Base-by-base conservation (phyloP, 2,113 vertebrate species). In the Nettapus auritus region DNA sequence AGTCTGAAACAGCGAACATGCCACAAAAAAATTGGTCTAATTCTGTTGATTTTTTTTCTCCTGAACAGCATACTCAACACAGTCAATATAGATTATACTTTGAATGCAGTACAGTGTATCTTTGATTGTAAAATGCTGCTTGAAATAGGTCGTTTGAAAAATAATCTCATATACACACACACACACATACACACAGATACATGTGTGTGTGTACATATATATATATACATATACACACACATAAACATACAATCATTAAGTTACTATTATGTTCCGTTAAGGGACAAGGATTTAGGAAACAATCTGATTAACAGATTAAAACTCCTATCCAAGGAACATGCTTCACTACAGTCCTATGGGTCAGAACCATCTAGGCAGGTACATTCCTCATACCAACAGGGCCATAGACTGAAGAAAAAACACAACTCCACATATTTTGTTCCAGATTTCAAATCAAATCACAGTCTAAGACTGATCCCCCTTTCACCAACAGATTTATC, bases 61-160 rank as follows among this genome's bases (percentile, higher is more conserved):
- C 62, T 66, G 64, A 83, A 90, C 71, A 71, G 38, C n/a, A 57
- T 38, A 87, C 22, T 82, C 33, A 92, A 57, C 34, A 78, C 38
- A 63, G 56, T 69, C 68, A 78, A 91, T 89, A 73, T 62, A 95
- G n/a, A 73, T 93, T 62, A 26, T n/a, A 14, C 77, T 84, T 70
- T 66, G 63, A 96, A 75, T 89, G 70, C 57, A 91, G 88, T 95
- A 94, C 91, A 94, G 81, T 93, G 75, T 88, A 74, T 46, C 68
- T 91, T 42, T 93, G 86, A 94, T 86, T 94, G 88, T 78, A 88
- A 95, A 96, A 93, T 88, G 94, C 90, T 90, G 73, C 53, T 69
- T 77, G 78, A 70, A 89, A 88, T 80, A 81, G 53, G 53, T 84
- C 7, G 48, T 89, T 50, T 91, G 69, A 89, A 64, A 40, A 89